phyloP scores from a whole-genome alignment of 2,888 invertebrate genomes.

The Diarsia mendica region DNA sequence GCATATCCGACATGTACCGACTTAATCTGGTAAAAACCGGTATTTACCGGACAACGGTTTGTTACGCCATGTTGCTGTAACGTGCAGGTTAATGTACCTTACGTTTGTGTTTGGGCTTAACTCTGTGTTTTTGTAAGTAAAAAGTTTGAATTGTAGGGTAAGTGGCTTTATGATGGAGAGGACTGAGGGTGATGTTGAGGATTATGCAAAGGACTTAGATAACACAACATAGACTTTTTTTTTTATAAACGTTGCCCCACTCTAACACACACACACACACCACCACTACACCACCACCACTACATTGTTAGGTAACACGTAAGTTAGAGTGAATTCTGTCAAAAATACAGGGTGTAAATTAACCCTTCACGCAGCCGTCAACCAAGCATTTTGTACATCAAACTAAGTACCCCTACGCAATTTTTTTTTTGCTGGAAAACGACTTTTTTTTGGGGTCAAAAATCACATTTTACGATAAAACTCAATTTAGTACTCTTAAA shows the following conservation, averaged over 20 bases:
- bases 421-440: too few species aligned
- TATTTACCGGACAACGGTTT: constrained; percentile 79
- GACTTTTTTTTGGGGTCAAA: too few species aligned
- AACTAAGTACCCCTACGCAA: too few species aligned
- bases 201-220: constrained; percentile 16
- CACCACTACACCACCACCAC: too few species aligned
- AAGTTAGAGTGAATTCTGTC: background rate
- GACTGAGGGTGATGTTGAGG: background rate
- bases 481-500: too few species aligned
- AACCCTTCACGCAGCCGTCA: too few species aligned
- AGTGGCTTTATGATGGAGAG: constrained; percentile 29
- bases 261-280: too few species aligned
- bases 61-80: constrained; percentile 72
- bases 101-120: constrained; percentile 64
- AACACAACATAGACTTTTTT: background rate
- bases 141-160: constrained; percentile 37
- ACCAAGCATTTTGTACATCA: too few species aligned
- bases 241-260: too few species aligned
- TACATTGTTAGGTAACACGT: background rate
- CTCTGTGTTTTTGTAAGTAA: constrained; percentile 45
- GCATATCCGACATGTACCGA: constrained; percentile 76
- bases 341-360: too few species aligned
- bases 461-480: too few species aligned
- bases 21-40: constrained; percentile 83
- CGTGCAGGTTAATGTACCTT: constrained; percentile 66